Base-by-base conservation (phyloP, 1,140 invertebrate genomes). In the Pararge aegeria region DNA sequence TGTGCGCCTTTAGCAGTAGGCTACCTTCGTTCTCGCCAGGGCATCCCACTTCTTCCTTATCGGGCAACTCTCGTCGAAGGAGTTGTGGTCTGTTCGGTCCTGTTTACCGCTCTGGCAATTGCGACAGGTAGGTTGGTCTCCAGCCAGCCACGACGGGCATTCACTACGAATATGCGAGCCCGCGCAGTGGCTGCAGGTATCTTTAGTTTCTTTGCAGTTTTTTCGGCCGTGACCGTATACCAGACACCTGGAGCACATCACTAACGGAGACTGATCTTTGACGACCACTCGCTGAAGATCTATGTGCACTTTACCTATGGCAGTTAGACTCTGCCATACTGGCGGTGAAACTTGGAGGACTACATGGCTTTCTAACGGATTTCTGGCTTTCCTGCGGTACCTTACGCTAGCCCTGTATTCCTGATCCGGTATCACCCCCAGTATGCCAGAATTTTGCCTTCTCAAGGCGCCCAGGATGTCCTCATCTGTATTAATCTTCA, bases 1-100 rank as follows among this genome's bases (percentile, higher is more conserved):
- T 2, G n/a, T 2, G 16, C 48, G 44, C 20, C 58, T n/a, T 66
- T 50, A 66, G 64, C 64, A 66, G 42, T 66, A 66, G 5, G 64
- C 49, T 30, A 61, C 19, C 2, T 16, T 57, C 0, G 38, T 15
- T n/a, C 64, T 19, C 0, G 50, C 52, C 27, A 55, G 10, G 3
- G 5, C 18, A 9, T 63, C 55, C 52, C 56, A 56, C 37, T 46
- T 55, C 6, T 29, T 16, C 9, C 53, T 38, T 10, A 56, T 21
- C 0, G 58, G 58, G 37, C 64, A 66, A 0, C 37, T 50, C 5
- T 3, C 0, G 13, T 30, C 27, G 19, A 56, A 66, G 0, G 42
- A 21, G 15, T 52, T 56, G 34, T 66, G 64, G 29, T 30, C 10
- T 7, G 9, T 10, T 2, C 37, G 9, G 0, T 42, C 12, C 1